phyloP scores from a whole-genome alignment of 2,888 invertebrate genomes.

The Adineta ricciae region DNA sequence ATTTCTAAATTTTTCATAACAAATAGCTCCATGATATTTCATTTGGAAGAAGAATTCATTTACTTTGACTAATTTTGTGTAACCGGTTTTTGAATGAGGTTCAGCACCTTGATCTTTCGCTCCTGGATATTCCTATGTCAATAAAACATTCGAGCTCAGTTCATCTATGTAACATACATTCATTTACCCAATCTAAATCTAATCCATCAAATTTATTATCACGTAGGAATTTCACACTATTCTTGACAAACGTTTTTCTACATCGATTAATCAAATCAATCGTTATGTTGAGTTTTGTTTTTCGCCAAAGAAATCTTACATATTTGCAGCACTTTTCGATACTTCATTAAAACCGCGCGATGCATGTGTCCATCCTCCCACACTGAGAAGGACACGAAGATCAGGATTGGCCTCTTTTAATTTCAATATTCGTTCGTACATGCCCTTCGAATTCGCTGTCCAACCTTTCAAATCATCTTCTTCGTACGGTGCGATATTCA shows the following conservation, averaged over 20 bases:
- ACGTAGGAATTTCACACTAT: constrained; percentile 28
- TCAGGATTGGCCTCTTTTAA: constrained; percentile 26
- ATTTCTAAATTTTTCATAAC: constrained; percentile 21
- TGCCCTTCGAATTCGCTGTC: constrained; percentile 21
- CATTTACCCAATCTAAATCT: constrained; percentile 33
- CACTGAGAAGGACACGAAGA: constrained; percentile 30
- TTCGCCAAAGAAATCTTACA: background rate
- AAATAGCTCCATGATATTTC: background rate
- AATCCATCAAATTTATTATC: constrained; percentile 33
- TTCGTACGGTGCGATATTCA: constrained; percentile 31
- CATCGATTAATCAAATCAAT: background rate
- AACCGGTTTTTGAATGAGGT: constrained; percentile 25
- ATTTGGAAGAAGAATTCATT: background rate
- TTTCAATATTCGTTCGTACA: constrained; percentile 30
- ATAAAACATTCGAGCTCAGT: background rate
- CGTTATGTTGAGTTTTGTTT: background rate
- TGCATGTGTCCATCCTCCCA: constrained; percentile 34
- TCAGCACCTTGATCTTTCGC: constrained; percentile 33
- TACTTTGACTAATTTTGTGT: constrained; percentile 30
- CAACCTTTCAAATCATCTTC: constrained; percentile 33
- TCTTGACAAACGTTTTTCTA: constrained; percentile 33
- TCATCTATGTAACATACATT: background rate
- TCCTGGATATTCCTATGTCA: constrained; percentile 32
- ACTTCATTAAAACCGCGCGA: constrained; percentile 25
- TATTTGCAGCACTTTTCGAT: background rate